These are phyloP conservation scores for Halcyon malimbica DNA, from an alignment of 2,113 vertebrate species.

Conservation along the genomic window DNA sequence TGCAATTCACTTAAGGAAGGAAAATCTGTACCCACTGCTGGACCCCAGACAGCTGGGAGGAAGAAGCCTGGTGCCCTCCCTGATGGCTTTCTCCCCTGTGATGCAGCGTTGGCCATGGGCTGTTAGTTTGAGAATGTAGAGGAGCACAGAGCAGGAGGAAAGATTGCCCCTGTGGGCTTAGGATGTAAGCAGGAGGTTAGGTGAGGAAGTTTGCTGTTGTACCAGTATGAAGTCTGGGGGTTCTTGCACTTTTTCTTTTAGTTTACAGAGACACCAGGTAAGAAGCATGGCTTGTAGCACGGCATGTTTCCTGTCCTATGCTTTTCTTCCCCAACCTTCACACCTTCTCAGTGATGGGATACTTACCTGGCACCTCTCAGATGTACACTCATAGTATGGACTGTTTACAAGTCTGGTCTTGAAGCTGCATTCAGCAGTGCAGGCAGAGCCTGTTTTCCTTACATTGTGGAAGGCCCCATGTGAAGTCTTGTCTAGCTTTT, in stretches of 20 bases:
- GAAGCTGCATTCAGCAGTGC: neutral
- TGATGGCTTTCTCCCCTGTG: neutral
- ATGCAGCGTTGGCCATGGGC: accelerated
- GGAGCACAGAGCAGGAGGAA: neutral
- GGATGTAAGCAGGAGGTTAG: neutral
- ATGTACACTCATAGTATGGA: neutral
- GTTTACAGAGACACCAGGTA: neutral
- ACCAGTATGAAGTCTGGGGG: no score
- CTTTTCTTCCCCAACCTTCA: neutral
- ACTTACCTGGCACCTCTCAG: neutral
- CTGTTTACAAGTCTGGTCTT: neutral
- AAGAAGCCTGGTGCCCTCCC: neutral
- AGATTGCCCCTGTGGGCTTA: accelerated
- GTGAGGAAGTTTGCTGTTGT: neutral
- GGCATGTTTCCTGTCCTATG: accelerated
- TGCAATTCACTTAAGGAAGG: neutral
- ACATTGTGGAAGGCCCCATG: neutral
- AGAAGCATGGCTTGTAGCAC: neutral
- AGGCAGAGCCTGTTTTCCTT: neutral
- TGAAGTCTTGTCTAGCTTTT: neutral
- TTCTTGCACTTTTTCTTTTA: neutral
- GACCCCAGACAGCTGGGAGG: neutral
- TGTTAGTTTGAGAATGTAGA: neutral
- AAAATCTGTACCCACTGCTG: neutral
- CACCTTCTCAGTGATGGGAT: neutral